These are phyloP conservation scores for Linepithema humile DNA, from an alignment of 1,140 invertebrate species.

Conservation along the genomic window DNA sequence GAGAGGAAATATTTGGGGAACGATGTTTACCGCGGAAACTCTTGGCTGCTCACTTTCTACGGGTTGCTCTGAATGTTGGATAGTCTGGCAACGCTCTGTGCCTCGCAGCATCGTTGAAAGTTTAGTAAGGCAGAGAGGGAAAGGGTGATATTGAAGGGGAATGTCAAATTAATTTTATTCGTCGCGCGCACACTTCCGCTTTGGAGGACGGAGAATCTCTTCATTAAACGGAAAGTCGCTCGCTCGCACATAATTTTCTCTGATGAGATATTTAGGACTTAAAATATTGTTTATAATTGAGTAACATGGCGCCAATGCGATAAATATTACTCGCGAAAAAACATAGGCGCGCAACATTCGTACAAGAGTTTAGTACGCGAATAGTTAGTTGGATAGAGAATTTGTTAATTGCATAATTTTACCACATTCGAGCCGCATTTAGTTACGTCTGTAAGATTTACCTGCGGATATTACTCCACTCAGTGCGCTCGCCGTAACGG, in stretches of 20 bases:
- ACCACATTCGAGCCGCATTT: background rate
- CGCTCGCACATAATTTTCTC: background rate
- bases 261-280: background rate
- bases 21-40: slow-evolving; percentile 56
- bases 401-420: slow-evolving; percentile 15
- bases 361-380: background rate
- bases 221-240: background rate
- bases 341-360: background rate
- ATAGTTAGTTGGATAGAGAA: background rate
- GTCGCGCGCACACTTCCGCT: background rate
- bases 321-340: background rate
- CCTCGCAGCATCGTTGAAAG: slow-evolving; percentile 7
- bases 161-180: slow-evolving; percentile 43
- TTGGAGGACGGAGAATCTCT: background rate
- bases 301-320: background rate
- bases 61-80: slow-evolving; percentile 20
- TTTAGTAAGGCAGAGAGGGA: background rate
- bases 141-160: background rate
- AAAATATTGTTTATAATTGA: slow-evolving; percentile 4
- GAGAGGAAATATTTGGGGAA: slow-evolving; percentile 58
- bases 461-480: background rate
- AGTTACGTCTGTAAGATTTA: slow-evolving; percentile 34
- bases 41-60: slow-evolving; percentile 39
- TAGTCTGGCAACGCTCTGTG: background rate
- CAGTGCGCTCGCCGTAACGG: background rate